Conservation (phyloP, 2,888 invertebrate genomes). For the Meta bourneti region DNA sequence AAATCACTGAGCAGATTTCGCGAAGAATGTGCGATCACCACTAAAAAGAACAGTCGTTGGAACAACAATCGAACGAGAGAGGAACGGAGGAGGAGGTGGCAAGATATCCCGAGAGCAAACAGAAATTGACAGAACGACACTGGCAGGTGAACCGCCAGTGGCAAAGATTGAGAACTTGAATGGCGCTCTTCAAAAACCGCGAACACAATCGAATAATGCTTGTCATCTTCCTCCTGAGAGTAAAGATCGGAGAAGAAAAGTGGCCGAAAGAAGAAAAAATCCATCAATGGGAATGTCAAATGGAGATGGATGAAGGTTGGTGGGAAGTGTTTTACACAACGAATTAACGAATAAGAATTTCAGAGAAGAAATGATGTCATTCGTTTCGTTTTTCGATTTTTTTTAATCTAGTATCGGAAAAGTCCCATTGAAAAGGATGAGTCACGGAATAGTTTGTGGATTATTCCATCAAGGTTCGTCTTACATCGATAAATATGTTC, state of each 20-base stretch:
- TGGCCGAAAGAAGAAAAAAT: constrained; percentile 32
- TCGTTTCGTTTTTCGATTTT: constrained; percentile 5
- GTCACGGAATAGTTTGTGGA: constrained; percentile 42
- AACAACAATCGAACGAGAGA: neutral
- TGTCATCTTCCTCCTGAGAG: constrained; percentile 18
- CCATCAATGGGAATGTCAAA: constrained; percentile 52
- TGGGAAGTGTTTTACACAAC: constrained; percentile 60
- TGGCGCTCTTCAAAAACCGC: neutral
- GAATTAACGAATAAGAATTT: constrained; percentile 37
- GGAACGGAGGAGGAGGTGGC: neutral
- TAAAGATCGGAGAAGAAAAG: neutral
- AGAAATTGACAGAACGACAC: constrained; percentile 27
- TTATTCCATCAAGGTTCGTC: constrained; percentile 36
- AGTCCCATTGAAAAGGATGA: constrained; percentile 22
- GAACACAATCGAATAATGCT: constrained; percentile 46
- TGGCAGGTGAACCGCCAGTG: constrained; percentile 31
- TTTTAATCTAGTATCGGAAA: neutral
- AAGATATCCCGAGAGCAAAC: neutral
- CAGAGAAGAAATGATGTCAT: constrained; percentile 29
- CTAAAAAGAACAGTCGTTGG: too few species aligned
- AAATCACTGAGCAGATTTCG: too few species aligned
- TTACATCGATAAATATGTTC: constrained; percentile 19
- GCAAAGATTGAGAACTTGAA: constrained; percentile 7
- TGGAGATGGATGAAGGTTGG: constrained; percentile 37
- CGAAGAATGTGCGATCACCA: too few species aligned